These are phyloP conservation scores for Drosophila buzzatii DNA, from an alignment of 2,888 invertebrate species.

Conservation along the genomic window DNA sequence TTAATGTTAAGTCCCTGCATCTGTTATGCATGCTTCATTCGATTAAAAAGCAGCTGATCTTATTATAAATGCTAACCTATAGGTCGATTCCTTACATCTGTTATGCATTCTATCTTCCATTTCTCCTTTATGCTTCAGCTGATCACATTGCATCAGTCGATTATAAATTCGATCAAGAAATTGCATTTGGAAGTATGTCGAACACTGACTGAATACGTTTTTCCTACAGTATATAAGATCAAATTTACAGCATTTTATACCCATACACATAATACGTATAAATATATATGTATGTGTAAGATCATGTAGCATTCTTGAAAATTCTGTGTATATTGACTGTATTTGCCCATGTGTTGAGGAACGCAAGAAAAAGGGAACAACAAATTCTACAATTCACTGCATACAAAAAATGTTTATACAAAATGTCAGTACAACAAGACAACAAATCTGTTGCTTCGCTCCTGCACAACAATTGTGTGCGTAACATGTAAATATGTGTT, in stretches of 20 bases:
- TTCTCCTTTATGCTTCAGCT: constrained; percentile 1
- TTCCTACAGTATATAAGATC: constrained; percentile 13
- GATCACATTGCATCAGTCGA: constrained; percentile 1
- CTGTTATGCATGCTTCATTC: neutral
- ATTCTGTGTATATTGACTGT: constrained; percentile 34
- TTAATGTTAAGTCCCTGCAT: neutral
- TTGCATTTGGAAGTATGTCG: constrained; percentile 13
- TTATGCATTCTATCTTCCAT: neutral
- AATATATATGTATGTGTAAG: neutral
- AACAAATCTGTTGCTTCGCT: constrained; percentile 33
- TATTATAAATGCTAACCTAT: neutral
- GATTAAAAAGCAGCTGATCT: neutral
- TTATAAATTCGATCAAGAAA: constrained; percentile 1
- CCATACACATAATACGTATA: neutral
- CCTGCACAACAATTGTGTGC: constrained; percentile 19
- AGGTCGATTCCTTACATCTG: neutral
- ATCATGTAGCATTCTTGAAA: constrained; percentile 37
- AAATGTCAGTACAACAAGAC: constrained; percentile 68
- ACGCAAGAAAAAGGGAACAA: constrained; percentile 25
- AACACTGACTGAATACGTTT: neutral
- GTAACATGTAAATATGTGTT: constrained; percentile 17
- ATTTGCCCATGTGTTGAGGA: constrained; percentile 37
- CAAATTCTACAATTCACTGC: constrained; percentile 46
- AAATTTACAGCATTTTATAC: constrained; percentile 11
- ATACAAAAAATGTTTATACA: constrained; percentile 69